Base-by-base conservation (phyloP, 2,113 vertebrate species). In the Hippocampus guttulatus region DNA sequence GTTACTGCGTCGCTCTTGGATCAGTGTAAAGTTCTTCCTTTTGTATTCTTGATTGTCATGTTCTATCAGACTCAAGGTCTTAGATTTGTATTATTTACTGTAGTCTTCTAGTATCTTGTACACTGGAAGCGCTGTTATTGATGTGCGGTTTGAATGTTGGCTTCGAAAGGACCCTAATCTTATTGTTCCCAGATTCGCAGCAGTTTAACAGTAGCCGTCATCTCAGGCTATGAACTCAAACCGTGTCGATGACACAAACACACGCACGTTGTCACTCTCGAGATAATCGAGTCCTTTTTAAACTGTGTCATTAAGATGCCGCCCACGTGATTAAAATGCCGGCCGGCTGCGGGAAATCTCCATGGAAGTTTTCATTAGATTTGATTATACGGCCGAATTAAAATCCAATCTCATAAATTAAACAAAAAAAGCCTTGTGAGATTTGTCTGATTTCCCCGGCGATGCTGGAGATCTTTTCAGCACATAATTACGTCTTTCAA, bases 321-420 rank as follows among this genome's bases (percentile, higher is more conserved):
- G 21, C 62, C 25, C 62, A 64, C 62, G 38, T 65, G 27, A 73
- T 79, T 75, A 74, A 79, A 74, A 79, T 33, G 67, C 67, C 38
- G 43, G 23, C 43, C 23, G 64, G n/a, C 43, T 12, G 23, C 12
- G n/a, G 27, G n/a, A 75, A 76, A 73, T 73, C 74, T 80, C 60
- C 84, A 81, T 64, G 74, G 68, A 80, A 63, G 71, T 78, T 82
- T 79, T 82, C 79, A 80, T 81, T 80, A 64, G 72, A 83, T 81
- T 81, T 87, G 72, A 85, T 85, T 79, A 72, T 77, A 45, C 45
- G 7, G 60, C 69, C 70, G 74, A 84, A 84, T 81, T 87, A 75
- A 87, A 89, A 81, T 81, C 80, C 74, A 81, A 74, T 77, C 51
- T 75, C 78, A 77, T 82, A 67, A 81, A 77, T 79, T 55, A 77